phyloP scores from a whole-genome alignment of 2,888 invertebrate species.

The Mythimna vitellina region DNA sequence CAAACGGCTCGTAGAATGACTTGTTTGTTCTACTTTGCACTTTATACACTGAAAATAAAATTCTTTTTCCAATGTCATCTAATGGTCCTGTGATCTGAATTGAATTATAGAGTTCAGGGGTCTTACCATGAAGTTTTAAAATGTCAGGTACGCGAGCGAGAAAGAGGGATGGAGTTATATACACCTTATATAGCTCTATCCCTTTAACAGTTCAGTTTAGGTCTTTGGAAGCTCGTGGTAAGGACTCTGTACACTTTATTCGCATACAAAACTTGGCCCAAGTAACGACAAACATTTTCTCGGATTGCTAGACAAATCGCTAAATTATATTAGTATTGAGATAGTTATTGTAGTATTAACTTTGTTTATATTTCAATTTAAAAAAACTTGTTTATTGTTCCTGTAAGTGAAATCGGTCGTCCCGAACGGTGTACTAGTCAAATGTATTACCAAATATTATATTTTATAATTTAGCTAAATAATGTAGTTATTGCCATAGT shows the following conservation, averaged over 20 bases:
- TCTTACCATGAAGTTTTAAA: too few species aligned
- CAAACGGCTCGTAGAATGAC: neutral
- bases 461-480: slow-evolving; percentile 69
- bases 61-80: neutral
- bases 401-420: slow-evolving; percentile 55
- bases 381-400: slow-evolving; percentile 49
- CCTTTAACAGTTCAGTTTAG: too few species aligned
- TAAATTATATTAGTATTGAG: slow-evolving; percentile 47
- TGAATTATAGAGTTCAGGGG: neutral
- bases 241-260: neutral
- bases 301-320: slow-evolving; percentile 41
- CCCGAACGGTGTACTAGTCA: slow-evolving; percentile 76
- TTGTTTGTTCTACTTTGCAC: neutral
- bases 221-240: too few species aligned
- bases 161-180: too few species aligned
- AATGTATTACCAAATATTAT: slow-evolving; percentile 78
- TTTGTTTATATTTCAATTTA: slow-evolving; percentile 39
- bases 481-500: slow-evolving; percentile 60
- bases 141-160: too few species aligned
- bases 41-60: neutral
- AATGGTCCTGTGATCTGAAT: neutral
- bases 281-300: slow-evolving; percentile 14
- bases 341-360: slow-evolving; percentile 51
- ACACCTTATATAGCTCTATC: too few species aligned
- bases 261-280: slow-evolving; percentile 22